Conservation (phyloP, 2,113 vertebrate genomes). For the Saguinus midas region DNA sequence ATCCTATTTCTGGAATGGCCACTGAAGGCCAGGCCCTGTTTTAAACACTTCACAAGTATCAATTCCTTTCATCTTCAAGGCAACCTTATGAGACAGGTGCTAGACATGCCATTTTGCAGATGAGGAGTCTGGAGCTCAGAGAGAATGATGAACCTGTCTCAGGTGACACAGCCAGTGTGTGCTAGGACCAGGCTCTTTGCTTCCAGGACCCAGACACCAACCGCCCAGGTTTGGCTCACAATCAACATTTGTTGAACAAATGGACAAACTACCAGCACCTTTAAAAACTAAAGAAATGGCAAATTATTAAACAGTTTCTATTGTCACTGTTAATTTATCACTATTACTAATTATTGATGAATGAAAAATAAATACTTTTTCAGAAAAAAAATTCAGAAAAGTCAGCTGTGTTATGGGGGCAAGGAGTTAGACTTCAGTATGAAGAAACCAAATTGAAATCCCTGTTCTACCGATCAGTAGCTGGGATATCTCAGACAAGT, state of each 20-base stretch:
- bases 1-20: background rate
- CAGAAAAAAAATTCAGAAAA: no score
- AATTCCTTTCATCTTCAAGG: background rate
- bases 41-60: background rate
- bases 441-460: background rate
- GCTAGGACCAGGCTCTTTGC: background rate
- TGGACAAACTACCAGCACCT: background rate
- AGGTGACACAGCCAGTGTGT: background rate
- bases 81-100: background rate
- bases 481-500: background rate
- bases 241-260: background rate
- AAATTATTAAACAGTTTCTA: slow-evolving; percentile 9
- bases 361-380: background rate
- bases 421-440: background rate
- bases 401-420: background rate
- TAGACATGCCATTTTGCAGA: background rate
- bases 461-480: background rate
- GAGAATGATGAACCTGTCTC: background rate
- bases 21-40: background rate
- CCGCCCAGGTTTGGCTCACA: background rate
- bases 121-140: background rate
- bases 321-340: background rate
- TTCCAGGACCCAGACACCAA: background rate
- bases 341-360: background rate
- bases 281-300: slow-evolving; percentile 3